These are phyloP conservation scores for Cecidostiba fungosa DNA, from an alignment of 2,888 invertebrate species.

Conservation along the genomic window DNA sequence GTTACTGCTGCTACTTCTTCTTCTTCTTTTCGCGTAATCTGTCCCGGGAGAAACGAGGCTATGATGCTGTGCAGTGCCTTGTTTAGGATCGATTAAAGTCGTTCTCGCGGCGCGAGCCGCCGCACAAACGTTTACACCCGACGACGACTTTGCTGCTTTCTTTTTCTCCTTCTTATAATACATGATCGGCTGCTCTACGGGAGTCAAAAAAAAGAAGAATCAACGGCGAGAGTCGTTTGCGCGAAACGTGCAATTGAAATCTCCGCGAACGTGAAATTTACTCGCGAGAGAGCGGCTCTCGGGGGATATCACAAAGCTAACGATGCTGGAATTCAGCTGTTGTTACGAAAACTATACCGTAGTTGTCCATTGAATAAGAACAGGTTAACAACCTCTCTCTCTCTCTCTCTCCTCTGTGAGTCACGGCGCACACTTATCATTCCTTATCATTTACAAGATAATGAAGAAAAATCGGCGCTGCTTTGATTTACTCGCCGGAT, in stretches of 20 bases:
- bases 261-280: constrained; percentile 22
- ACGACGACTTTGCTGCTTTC: not conserved
- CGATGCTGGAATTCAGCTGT: not conserved
- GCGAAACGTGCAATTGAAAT: constrained; percentile 32
- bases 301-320: not conserved
- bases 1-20: not conserved
- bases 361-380: not conserved
- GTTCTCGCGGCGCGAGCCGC: not conserved
- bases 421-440: constrained; percentile 8
- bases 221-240: not conserved
- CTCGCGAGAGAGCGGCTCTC: not conserved
- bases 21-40: constrained; percentile 42
- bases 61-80: constrained; percentile 17
- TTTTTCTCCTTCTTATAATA: constrained; percentile 8
- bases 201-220: not conserved
- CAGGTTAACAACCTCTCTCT: constrained; percentile 17
- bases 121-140: constrained; percentile 35
- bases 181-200: not conserved
- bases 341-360: not conserved
- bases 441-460: constrained; percentile 49
- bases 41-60: constrained; percentile 37
- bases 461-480: constrained; percentile 36
- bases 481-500: constrained; percentile 40
- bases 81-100: constrained; percentile 53
- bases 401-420: not conserved